A percentile compares a stretch with the other conserved stretches of the same genome.
These are phyloP conservation scores for Ridgeia piscesae DNA, from an alignment of 1,140 invertebrate genomes.

Conservation along the genomic window DNA sequence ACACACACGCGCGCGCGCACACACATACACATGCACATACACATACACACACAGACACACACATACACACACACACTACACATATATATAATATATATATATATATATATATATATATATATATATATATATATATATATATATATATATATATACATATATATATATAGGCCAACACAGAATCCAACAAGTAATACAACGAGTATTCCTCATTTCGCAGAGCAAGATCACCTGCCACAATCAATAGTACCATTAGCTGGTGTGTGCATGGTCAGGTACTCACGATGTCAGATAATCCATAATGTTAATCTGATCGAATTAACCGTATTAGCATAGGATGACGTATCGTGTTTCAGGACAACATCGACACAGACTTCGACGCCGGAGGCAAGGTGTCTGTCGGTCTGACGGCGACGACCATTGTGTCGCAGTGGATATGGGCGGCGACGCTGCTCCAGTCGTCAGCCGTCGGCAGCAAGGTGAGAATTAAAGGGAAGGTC, in stretches of 20 bases:
- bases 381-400: constrained; percentile 57
- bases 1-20: not conserved
- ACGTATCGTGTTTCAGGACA: constrained; percentile 36
- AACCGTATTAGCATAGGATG: not conserved
- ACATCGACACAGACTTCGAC: constrained; percentile 57
- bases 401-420: constrained; percentile 56
- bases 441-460: constrained; percentile 59
- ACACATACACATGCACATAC: not conserved
- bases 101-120: no score
- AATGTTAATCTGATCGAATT: not conserved
- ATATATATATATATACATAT: not conserved
- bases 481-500: no score
- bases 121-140: no score
- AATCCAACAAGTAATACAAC: no score
- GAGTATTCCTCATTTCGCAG: not conserved
- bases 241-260: not conserved
- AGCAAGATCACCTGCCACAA: not conserved
- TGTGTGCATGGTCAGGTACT: not conserved
- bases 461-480: constrained; percentile 53
- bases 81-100: no score
- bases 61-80: no score
- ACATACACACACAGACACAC: not conserved
- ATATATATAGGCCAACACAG: no score
- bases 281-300: not conserved
- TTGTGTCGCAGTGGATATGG: constrained; percentile 61